Evolutionary conservation across 92 coral and sea anemone genomes (phyloP).

Genomic region (Bergia sp.): DNA sequence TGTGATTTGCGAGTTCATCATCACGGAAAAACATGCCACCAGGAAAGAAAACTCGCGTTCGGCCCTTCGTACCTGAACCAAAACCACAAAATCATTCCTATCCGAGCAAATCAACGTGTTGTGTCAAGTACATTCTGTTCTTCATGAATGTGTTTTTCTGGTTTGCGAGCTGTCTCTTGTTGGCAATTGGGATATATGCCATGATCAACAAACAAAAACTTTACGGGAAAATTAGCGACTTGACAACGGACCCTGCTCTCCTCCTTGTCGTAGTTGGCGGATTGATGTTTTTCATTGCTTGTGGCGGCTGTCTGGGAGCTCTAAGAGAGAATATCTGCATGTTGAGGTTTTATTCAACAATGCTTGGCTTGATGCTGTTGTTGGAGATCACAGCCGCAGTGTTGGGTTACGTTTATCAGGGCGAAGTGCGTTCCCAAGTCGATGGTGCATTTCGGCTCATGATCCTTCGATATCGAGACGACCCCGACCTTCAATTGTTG

Average conservation of each 20-base stretch:
- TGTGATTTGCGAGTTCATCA: too few species aligned
- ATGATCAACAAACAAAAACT: conserved; percentile 84
- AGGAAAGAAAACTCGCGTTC: conserved; percentile 34
- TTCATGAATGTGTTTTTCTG: conserved; percentile 90
- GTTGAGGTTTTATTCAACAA: conserved; percentile 71
- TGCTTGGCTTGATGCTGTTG: conserved; percentile 79
- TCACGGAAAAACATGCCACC: conserved; percentile 11
- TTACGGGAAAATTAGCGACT: conserved; percentile 78
- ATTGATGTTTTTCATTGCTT: conserved; percentile 78
- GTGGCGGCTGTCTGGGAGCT: conserved; percentile 94
- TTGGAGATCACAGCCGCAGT: conserved; percentile 79
- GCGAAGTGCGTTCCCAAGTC: conserved; percentile 71
- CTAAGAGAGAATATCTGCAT: conserved; percentile 90
- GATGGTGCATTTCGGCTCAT: conserved; percentile 74
- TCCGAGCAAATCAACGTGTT: conserved; percentile 78
- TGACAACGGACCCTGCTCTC: conserved; percentile 93
- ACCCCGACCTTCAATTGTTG: conserved; percentile 83
- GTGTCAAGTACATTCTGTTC: conserved; percentile 86
- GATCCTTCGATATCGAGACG: conserved; percentile 84
- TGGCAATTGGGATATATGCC: conserved; percentile 84
- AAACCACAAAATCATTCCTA: conserved; percentile 51
- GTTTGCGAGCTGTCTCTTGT: conserved; percentile 74
- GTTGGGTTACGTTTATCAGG: conserved; percentile 81
- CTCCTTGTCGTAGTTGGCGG: conserved; percentile 75
- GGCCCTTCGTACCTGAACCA: conserved; percentile 38